phyloP scores from a whole-genome alignment of 2,113 vertebrate species.

The Castor canadensis region DNA sequence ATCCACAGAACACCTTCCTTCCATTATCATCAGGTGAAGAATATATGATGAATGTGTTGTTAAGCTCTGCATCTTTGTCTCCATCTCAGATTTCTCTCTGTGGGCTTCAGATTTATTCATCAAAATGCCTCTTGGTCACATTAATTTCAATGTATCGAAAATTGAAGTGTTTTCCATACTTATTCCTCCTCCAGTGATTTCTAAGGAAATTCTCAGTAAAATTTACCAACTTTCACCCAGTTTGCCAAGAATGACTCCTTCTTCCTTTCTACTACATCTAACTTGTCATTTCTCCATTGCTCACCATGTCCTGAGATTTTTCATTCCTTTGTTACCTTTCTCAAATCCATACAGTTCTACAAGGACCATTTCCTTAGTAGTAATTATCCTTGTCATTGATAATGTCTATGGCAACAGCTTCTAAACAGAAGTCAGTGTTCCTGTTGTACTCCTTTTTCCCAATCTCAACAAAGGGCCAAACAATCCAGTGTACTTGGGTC shows the following conservation, averaged over 20 bases:
- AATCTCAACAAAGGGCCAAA: not conserved
- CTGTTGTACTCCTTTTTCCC: not conserved
- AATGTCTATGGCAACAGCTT: not conserved
- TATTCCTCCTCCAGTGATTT: not conserved
- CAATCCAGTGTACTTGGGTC: not conserved
- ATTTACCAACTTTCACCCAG: not conserved
- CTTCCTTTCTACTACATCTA: not conserved
- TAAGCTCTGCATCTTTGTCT: not conserved
- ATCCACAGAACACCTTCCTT: not conserved
- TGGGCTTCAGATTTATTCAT: not conserved
- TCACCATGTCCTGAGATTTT: not conserved
- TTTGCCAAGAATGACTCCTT: not conserved
- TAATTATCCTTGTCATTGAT: not conserved
- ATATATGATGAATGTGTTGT: not conserved
- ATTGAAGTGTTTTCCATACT: not conserved
- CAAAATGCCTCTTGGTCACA: not conserved
- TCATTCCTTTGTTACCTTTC: not conserved
- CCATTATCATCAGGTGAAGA: not conserved
- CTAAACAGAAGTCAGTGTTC: not conserved
- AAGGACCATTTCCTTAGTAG: not conserved
- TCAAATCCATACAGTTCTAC: not conserved
- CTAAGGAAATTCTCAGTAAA: not conserved
- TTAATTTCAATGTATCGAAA: not conserved
- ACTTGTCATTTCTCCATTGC: not conserved
- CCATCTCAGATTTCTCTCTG: not conserved